These are phyloP conservation scores for Ciconia nigra DNA, from an alignment of 2,797 vertebrate genomes.

Conservation along the genomic window DNA sequence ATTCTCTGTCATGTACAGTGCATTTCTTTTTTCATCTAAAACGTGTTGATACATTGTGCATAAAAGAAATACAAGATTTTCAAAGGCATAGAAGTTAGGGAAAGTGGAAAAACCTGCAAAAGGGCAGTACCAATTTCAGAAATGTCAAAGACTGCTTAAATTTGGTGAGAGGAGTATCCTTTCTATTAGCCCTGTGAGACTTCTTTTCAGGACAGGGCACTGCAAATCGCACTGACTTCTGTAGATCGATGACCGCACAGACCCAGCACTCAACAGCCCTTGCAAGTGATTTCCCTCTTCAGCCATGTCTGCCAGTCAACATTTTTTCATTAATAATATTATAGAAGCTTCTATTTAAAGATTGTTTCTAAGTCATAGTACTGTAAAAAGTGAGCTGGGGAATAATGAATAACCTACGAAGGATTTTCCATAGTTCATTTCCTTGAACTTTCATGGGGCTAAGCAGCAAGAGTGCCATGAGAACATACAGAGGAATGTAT, in stretches of 20 bases:
- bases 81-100: not conserved
- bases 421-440: not conserved
- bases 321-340: not conserved
- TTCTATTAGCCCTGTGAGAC: not conserved
- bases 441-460: not conserved
- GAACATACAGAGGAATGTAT: fast-evolving
- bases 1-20: not conserved
- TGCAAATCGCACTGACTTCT: not conserved
- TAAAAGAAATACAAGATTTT: not conserved
- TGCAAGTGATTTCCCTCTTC: not conserved
- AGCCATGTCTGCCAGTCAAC: not conserved
- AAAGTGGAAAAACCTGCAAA: not conserved
- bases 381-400: not conserved
- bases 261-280: not conserved
- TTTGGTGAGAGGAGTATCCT: not conserved
- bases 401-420: not conserved
- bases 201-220: not conserved
- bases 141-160: not conserved
- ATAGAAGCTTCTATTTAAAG: not conserved
- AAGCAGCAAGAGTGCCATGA: not conserved
- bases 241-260: fast-evolving
- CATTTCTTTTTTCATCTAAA: not conserved
- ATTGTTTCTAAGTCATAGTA: not conserved
- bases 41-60: not conserved
- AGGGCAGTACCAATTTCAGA: not conserved